Conservation (phyloP, 2,797 vertebrate genomes). For the Acanthornis magna region DNA sequence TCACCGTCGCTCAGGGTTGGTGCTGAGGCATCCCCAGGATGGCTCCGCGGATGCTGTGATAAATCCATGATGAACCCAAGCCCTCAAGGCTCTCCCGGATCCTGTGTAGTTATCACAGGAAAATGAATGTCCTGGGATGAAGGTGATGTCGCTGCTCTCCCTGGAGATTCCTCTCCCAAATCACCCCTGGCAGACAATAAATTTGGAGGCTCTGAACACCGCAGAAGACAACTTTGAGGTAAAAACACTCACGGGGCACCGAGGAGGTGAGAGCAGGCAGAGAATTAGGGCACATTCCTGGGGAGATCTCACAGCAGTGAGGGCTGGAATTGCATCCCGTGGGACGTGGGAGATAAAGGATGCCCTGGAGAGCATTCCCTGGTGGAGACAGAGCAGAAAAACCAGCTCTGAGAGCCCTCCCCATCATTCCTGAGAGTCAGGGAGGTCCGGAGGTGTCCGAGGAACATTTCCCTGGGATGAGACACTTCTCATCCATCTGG, state of each 20-base stretch:
- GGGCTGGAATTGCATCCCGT: neutral
- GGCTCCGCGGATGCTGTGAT: neutral
- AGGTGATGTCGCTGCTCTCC: neutral
- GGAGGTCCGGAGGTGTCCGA: neutral
- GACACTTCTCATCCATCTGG: neutral
- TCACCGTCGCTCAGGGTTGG: rapidly evolving
- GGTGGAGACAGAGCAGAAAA: neutral
- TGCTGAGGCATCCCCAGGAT: neutral
- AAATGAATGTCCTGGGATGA: neutral
- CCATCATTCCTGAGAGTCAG: neutral
- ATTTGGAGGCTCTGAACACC: neutral
- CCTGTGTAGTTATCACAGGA: neutral
- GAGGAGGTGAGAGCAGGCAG: neutral
- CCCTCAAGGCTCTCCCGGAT: neutral
- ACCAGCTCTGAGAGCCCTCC: neutral
- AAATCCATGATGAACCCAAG: neutral
- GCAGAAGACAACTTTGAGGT: neutral
- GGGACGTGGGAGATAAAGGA: neutral
- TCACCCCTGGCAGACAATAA: neutral
- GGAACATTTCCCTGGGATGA: neutral
- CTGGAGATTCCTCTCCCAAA: neutral
- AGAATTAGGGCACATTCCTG: neutral
- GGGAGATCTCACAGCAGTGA: neutral
- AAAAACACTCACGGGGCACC: too few species aligned
- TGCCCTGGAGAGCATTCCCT: neutral